phyloP scores from a whole-genome alignment of 2,888 invertebrate genomes.

The Cosmia trapezina region DNA sequence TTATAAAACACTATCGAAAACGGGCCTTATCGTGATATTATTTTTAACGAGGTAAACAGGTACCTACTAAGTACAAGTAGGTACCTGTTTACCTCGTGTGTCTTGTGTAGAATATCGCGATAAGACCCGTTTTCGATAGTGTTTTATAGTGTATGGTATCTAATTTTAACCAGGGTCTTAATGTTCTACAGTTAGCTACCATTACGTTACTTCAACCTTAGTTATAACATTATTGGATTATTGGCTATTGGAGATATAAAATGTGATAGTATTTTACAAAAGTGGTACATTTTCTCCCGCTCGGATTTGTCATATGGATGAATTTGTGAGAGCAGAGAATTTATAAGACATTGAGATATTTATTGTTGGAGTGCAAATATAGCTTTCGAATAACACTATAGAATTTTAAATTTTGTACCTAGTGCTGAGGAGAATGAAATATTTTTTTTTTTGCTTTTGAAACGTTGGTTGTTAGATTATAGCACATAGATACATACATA shows the following conservation, averaged over 20 bases:
- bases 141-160: no score
- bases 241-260: slow-evolving; percentile 18
- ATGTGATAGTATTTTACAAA: slow-evolving; percentile 3
- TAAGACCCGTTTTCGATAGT: no score
- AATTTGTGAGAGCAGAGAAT: background rate
- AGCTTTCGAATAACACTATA: background rate
- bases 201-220: background rate
- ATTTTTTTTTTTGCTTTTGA: background rate
- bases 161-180: no score
- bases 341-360: slow-evolving; percentile 18
- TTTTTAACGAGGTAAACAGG: no score
- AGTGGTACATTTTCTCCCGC: slow-evolving; percentile 5
- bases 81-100: no score
- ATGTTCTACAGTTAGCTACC: background rate
- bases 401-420: no score
- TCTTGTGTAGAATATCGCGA: no score
- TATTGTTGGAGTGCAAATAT: background rate
- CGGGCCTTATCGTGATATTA: no score
- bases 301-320: slow-evolving; percentile 12
- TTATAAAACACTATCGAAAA: no score
- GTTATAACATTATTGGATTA: background rate
- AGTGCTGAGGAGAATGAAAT: background rate
- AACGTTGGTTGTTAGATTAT: no score
- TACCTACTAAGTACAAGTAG: no score
- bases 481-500: no score